Evolutionary conservation across 2,888 invertebrate species (phyloP).

Genomic region (Pyralis farinalis): DNA sequence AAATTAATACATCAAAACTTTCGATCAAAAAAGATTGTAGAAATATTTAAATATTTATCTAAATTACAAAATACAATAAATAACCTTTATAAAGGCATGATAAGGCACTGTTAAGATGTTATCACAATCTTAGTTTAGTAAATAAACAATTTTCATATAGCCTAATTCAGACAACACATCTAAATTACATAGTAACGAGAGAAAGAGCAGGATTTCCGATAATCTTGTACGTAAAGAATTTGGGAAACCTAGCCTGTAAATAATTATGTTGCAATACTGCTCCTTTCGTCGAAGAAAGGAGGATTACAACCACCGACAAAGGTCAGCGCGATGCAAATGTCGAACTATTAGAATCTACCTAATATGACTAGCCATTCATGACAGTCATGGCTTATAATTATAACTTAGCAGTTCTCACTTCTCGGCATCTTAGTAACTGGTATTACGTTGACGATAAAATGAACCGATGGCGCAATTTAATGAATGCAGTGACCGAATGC

Average conservation of each 20-base stretch:
- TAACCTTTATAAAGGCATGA: slow-evolving; percentile 74
- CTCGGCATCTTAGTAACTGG: too few relatives aligned
- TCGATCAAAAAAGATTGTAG: slow-evolving; percentile 59
- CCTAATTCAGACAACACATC: slow-evolving; percentile 28
- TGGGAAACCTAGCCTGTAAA: slow-evolving; percentile 54
- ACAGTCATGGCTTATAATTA: slow-evolving; percentile 39
- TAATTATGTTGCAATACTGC: slow-evolving; percentile 47
- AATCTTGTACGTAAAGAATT: slow-evolving; percentile 63
- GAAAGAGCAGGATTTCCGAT: slow-evolving; percentile 57
- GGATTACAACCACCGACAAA: slow-evolving; percentile 47
- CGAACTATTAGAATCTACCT: slow-evolving; percentile 19
- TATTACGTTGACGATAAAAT: slow-evolving; percentile 1
- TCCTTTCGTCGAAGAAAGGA: slow-evolving; percentile 64
- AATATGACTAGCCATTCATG: slow-evolving; percentile 48
- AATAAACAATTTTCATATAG: slow-evolving; percentile 34
- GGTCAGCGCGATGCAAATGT: slow-evolving; percentile 15
- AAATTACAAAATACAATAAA: slow-evolving; percentile 73
- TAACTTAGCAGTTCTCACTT: slow-evolving; percentile 25
- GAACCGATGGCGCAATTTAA: background rate
- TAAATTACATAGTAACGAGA: slow-evolving; percentile 33
- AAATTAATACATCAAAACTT: slow-evolving; percentile 57
- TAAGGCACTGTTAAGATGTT: slow-evolving; percentile 78
- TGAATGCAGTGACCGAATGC: background rate
- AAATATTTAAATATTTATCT: slow-evolving; percentile 65
- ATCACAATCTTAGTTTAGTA: slow-evolving; percentile 71